A percentile compares a stretch with the other conserved stretches of the same genome.
These are phyloP conservation scores for Archips xylosteana DNA, from an alignment of 2,888 invertebrate genomes.

Conservation along the genomic window DNA sequence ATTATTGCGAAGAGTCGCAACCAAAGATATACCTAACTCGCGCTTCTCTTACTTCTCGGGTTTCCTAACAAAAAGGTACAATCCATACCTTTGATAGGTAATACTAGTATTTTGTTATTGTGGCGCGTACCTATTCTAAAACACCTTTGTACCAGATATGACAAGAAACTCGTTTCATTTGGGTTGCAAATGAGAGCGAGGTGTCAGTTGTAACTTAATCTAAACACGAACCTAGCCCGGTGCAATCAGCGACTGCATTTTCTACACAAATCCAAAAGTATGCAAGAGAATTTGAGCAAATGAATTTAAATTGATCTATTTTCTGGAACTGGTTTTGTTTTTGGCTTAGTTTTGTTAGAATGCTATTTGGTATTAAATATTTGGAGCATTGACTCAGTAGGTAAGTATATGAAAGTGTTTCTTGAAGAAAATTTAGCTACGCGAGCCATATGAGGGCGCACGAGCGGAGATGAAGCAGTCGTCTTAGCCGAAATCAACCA, in stretches of 20 bases:
- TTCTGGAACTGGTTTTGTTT: not conserved
- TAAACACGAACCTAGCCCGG: conserved; percentile 11
- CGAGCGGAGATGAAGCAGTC: too few relatives aligned
- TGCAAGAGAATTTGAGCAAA: conserved; percentile 24
- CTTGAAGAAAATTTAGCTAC: too few relatives aligned
- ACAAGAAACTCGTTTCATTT: conserved; percentile 43
- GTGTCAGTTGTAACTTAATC: conserved; percentile 25
- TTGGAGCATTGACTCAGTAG: too few relatives aligned
- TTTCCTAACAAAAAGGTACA: too few relatives aligned
- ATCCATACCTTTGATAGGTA: not conserved
- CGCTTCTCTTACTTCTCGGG: too few relatives aligned
- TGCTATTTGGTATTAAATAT: too few relatives aligned
- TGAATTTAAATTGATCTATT: conserved; percentile 20
- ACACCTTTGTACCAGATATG: conserved; percentile 41
- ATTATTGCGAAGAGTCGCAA: too few relatives aligned
- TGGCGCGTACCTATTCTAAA: not conserved
- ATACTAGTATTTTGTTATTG: not conserved
- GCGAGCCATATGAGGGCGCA: too few relatives aligned
- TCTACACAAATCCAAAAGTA: conserved; percentile 23
- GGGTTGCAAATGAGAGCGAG: conserved; percentile 44
- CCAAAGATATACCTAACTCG: too few relatives aligned
- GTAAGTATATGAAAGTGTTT: too few relatives aligned
- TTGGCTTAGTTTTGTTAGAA: not conserved
- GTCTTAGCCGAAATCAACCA: too few relatives aligned
- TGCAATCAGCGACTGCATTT: conserved; percentile 32